phyloP scores from a whole-genome alignment of 2,797 vertebrate genomes.

The Eidolon dupreanum region DNA sequence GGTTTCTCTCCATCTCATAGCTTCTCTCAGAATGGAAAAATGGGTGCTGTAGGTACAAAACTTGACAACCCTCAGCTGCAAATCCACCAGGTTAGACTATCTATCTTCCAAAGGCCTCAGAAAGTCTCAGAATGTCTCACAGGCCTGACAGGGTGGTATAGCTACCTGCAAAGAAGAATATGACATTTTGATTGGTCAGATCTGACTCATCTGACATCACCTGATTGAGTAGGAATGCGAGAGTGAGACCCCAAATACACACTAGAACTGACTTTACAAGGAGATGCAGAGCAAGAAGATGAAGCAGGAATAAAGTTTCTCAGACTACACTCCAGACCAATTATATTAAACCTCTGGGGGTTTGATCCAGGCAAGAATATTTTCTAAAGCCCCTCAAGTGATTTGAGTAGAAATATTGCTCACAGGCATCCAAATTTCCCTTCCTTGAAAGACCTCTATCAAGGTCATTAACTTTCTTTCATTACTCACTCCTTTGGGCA shows the following conservation, averaged over 20 bases:
- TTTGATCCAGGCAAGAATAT: too few species aligned
- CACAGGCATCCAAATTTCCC: too few species aligned
- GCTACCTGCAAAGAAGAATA: neutral
- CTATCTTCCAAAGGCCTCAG: neutral
- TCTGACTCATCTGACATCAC: neutral
- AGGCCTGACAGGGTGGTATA: fast-evolving
- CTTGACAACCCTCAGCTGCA: neutral
- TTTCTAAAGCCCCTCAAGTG: neutral
- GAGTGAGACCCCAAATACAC: neutral
- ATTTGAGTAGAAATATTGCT: neutral
- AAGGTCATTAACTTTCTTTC: neutral
- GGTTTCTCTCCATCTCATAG: neutral
- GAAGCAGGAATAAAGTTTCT: neutral
- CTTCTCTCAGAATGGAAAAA: neutral
- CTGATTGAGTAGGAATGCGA: neutral
- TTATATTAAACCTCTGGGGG: neutral
- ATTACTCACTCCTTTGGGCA: neutral
- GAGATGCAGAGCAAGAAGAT: neutral
- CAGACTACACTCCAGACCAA: neutral
- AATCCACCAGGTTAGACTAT: neutral
- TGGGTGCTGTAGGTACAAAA: neutral
- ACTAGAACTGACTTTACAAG: neutral
- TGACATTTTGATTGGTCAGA: neutral
- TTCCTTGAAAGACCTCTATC: neutral
- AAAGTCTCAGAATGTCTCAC: neutral